Evolutionary conservation across 2,113 vertebrate species (phyloP).

Genomic region (Coturnix japonica): DNA sequence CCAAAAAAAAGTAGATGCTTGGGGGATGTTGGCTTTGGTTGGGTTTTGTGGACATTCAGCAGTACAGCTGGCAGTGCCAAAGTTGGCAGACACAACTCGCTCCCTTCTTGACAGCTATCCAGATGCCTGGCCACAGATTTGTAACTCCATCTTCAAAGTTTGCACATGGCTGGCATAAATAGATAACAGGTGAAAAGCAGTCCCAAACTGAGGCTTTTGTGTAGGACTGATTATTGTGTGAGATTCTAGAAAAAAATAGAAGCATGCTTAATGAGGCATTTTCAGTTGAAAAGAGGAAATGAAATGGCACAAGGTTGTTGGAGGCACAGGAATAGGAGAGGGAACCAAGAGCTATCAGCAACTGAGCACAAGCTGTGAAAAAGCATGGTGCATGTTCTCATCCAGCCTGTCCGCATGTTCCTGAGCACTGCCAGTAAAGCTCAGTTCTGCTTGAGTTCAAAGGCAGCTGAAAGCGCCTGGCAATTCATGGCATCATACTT

Average conservation of each 20-base stretch:
- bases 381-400: not conserved
- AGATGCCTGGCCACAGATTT: not conserved
- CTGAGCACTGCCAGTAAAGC: not conserved
- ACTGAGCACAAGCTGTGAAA: not conserved
- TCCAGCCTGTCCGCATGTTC: not conserved
- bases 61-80: not conserved
- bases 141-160: not conserved
- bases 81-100: not conserved
- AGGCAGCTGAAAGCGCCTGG: not conserved
- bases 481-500: not conserved
- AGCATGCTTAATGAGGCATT: not conserved
- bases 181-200: not conserved
- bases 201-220: not conserved
- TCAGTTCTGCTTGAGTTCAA: not conserved
- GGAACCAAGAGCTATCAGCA: not conserved
- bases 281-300: not conserved
- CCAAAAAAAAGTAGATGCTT: not conserved
- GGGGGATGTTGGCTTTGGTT: not conserved
- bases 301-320: not conserved
- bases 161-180: not conserved
- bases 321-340: not conserved
- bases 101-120: not conserved
- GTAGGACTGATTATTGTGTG: not conserved
- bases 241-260: not conserved
- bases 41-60: not conserved